Evolutionary conservation across 2,888 invertebrate genomes (phyloP).

Genomic region (Melipona beecheii): DNA sequence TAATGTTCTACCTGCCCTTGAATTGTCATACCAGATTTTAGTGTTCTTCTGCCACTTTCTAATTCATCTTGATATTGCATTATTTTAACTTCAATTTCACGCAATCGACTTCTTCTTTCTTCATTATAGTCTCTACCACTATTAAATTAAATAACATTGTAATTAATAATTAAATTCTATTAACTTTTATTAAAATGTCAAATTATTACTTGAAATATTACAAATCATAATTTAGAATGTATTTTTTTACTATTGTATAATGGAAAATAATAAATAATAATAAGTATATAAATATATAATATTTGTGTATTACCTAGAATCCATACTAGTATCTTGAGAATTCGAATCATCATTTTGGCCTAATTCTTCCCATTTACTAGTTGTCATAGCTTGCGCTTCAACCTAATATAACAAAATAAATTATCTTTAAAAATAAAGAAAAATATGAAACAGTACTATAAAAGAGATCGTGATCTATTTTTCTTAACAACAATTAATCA

Average conservation of each 20-base stretch:
- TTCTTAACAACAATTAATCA: not conserved
- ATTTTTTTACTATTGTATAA: no score
- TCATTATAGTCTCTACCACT: conserved; percentile 86
- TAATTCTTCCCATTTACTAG: conserved; percentile 94
- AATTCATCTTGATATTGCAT: conserved; percentile 98
- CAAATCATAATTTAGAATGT: no score
- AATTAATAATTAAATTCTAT: not conserved
- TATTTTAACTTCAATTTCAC: conserved; percentile 98
- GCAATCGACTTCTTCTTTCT: conserved; percentile 90
- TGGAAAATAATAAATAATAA: no score
- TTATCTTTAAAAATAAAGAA: conserved; percentile 4
- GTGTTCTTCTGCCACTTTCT: conserved; percentile 91
- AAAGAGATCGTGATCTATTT: not conserved
- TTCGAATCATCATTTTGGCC: conserved; percentile 85
- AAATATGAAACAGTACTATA: not conserved
- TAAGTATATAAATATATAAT: not conserved
- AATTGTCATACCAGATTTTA: conserved; percentile 91
- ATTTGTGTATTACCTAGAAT: conserved; percentile 76
- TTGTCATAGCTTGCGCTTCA: conserved; percentile 93
- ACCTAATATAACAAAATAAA: conserved; percentile 78
- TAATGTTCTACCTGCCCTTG: conserved; percentile 95
- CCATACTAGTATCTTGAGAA: conserved; percentile 84
- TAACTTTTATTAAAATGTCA: not conserved
- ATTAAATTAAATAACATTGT: conserved; percentile 14
- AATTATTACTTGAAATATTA: not conserved